A percentile compares a stretch with the other conserved stretches of the same genome.
Conservation (phyloP, 2,113 vertebrate genomes). For the Sorex fumeus region DNA sequence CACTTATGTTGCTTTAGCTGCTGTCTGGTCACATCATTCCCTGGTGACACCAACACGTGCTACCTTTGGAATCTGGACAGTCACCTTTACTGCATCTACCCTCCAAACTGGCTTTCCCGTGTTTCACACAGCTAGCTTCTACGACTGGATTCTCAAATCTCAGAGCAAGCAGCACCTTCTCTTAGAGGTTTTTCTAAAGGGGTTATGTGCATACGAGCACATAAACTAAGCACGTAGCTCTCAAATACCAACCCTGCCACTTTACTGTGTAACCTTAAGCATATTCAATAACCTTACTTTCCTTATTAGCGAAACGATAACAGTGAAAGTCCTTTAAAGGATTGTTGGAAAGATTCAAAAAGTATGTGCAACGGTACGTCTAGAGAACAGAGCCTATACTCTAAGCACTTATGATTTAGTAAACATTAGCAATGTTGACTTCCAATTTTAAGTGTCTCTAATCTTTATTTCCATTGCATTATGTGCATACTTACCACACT, state of each 20-base stretch:
- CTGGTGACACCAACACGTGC: background rate
- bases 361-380: background rate
- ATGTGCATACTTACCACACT: background rate
- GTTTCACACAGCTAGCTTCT: background rate
- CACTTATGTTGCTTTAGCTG: background rate
- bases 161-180: background rate
- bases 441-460: slow-evolving; percentile 4
- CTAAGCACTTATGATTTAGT: background rate
- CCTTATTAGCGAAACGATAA: background rate
- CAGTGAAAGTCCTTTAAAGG: background rate
- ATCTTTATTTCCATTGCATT: background rate
- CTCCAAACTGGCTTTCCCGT: background rate
- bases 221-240: background rate
- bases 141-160: background rate
- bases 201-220: background rate
- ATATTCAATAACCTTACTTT: background rate
- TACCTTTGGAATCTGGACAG: background rate
- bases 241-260: background rate
- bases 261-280: background rate
- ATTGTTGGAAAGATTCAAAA: background rate
- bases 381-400: background rate
- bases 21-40: background rate
- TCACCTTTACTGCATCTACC: background rate
- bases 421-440: background rate
- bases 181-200: background rate